Evolutionary conservation across 2,797 vertebrate species (phyloP).

Genomic region (Linurgus olivaceus): DNA sequence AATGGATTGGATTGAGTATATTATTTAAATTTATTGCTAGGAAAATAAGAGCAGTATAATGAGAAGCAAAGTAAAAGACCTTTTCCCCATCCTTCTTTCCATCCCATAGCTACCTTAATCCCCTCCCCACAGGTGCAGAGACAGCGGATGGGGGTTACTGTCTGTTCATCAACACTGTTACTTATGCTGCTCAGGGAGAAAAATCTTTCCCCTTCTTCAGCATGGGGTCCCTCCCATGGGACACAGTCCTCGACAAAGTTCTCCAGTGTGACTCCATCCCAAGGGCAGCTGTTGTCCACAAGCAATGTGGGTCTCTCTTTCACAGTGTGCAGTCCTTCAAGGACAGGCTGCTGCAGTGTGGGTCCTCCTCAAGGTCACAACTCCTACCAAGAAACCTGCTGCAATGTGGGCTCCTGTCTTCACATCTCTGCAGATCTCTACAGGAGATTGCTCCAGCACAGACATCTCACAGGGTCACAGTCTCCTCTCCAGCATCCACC

Average conservation of each 20-base stretch:
- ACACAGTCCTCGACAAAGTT: accelerated
- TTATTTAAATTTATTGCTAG: neutral
- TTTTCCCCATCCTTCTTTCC: neutral
- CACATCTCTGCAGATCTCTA: neutral
- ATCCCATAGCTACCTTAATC: neutral
- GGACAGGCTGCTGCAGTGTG: neutral
- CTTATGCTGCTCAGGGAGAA: neutral
- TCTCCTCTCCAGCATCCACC: neutral
- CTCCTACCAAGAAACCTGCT: neutral
- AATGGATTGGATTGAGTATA: neutral
- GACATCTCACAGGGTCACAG: neutral
- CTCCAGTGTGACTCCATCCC: neutral
- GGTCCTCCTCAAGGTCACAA: neutral
- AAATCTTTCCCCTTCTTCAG: neutral
- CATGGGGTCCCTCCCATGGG: accelerated
- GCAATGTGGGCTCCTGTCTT: neutral
- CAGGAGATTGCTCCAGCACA: neutral
- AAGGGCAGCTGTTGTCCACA: neutral
- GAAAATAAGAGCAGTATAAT: neutral
- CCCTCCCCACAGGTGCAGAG: accelerated
- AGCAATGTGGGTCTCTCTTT: accelerated
- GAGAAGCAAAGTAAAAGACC: neutral
- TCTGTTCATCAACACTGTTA: neutral
- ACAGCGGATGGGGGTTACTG: accelerated
- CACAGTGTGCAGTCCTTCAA: neutral